These are phyloP conservation scores for Cistogaster globosa DNA, from an alignment of 2,888 invertebrate species.

Conservation along the genomic window DNA sequence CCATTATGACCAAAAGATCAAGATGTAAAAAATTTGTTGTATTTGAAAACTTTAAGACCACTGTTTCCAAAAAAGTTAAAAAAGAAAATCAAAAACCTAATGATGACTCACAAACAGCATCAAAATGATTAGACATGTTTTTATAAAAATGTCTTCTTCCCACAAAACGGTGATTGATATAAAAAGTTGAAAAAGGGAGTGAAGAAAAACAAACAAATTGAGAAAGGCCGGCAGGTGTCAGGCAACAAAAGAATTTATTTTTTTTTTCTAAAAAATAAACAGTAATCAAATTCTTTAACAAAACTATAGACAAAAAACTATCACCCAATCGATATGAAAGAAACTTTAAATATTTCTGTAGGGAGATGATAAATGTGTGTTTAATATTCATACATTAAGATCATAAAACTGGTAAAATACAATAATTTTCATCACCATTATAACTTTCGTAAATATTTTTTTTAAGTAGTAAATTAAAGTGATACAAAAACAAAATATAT, in stretches of 20 bases:
- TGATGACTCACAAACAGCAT: constrained; percentile 3
- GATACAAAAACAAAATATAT: background rate
- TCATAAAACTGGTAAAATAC: background rate
- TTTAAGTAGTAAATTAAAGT: background rate
- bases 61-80: background rate
- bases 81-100: background rate
- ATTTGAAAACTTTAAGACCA: background rate
- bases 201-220: constrained; percentile 38
- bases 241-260: constrained; percentile 52
- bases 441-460: too few species aligned
- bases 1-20: background rate
- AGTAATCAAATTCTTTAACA: background rate
- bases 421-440: background rate
- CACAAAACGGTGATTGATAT: constrained; percentile 45
- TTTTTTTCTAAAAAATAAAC: background rate
- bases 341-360: background rate
- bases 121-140: background rate
- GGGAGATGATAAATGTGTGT: background rate
- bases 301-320: background rate
- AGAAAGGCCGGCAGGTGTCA: constrained; percentile 61
- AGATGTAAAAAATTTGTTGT: too few species aligned
- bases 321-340: background rate
- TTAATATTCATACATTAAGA: constrained; percentile 25
- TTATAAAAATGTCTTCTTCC: constrained; percentile 44
- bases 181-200: constrained; percentile 16